These are phyloP conservation scores for Riptortus pedestris DNA, from an alignment of 1,140 invertebrate genomes.

Conservation along the genomic window DNA sequence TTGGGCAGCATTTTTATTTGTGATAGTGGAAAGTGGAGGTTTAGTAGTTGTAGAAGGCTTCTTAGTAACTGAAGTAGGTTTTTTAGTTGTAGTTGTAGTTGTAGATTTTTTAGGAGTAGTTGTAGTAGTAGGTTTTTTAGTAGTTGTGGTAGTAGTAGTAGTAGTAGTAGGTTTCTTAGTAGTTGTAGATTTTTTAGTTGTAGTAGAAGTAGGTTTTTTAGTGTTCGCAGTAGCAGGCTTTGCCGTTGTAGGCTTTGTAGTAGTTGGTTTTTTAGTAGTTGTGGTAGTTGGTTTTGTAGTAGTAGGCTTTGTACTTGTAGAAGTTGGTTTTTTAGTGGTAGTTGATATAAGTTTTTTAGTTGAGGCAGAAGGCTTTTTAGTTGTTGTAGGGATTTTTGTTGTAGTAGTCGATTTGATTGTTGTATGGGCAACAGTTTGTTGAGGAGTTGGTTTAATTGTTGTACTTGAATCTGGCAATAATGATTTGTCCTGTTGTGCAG, in stretches of 20 bases:
- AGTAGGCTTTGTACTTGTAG: conserved; percentile 2
- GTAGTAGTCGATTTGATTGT: conserved; percentile 15
- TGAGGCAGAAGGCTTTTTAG: conserved; percentile 6
- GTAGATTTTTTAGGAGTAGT: conserved; percentile 9
- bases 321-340: conserved; percentile 14
- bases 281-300: conserved; percentile 1
- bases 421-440: conserved; percentile 10
- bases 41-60: conserved; percentile 9
- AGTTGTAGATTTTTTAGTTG: conserved; percentile 13
- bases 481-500: conserved; percentile 9
- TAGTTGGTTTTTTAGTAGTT: conserved; percentile 11
- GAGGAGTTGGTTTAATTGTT: conserved; percentile 16
- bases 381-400: conserved; percentile 15
- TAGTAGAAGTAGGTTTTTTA: conserved; percentile 13
- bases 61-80: background rate
- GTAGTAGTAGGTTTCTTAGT: conserved; percentile 9
- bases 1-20: conserved; percentile 19
- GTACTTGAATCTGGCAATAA: conserved; percentile 21
- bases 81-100: conserved; percentile 11
- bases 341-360: conserved; percentile 11
- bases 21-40: conserved; percentile 23
- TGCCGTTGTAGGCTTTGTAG: conserved; percentile 18
- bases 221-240: background rate
- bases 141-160: conserved; percentile 19
- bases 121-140: conserved; percentile 7